phyloP scores from a whole-genome alignment of 2,888 invertebrate species.

The Gymnoscelis rufifasciata region DNA sequence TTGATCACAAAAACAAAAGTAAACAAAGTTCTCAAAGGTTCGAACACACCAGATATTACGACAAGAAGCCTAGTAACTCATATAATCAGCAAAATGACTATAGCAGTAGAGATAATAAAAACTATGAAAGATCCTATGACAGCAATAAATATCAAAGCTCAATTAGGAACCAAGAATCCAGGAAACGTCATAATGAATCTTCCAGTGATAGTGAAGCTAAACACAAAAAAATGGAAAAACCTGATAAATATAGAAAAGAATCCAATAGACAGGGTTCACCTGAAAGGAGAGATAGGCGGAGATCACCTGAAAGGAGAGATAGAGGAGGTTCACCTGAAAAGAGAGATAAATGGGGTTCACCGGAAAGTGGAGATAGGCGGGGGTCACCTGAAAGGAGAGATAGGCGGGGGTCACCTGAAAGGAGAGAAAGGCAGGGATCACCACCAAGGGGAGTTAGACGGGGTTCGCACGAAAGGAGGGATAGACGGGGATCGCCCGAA shows the following conservation, averaged over 20 bases:
- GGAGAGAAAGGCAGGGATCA: background rate
- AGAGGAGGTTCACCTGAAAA: conserved; percentile 11
- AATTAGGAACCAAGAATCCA: conserved; percentile 23
- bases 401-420: conserved; percentile 9
- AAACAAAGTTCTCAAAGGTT: conserved; percentile 11
- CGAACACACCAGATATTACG: background rate
- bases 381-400: conserved; percentile 11
- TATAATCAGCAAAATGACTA: no score
- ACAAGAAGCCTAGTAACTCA: no score
- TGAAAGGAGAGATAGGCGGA: no score
- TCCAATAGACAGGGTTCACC: no score
- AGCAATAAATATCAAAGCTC: conserved; percentile 12
- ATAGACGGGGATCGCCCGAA: no score
- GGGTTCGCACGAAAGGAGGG: no score
- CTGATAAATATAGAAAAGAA: conserved; percentile 16
- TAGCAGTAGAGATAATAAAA: conserved; percentile 2
- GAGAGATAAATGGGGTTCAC: background rate
- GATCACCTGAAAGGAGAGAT: conserved; percentile 10
- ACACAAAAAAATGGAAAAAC: conserved; percentile 33
- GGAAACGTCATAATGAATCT: conserved; percentile 35
- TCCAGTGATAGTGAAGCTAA: conserved; percentile 30
- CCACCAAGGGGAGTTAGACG: no score
- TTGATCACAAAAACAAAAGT: conserved; percentile 14
- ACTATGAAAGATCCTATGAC: conserved; percentile 1
- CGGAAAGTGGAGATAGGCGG: no score